Percentiles rank a stretch among this genome's conserved stretches.
These are phyloP conservation scores for Spea hammondii DNA, from an alignment of 2,797 vertebrate species.

Conservation along the genomic window DNA sequence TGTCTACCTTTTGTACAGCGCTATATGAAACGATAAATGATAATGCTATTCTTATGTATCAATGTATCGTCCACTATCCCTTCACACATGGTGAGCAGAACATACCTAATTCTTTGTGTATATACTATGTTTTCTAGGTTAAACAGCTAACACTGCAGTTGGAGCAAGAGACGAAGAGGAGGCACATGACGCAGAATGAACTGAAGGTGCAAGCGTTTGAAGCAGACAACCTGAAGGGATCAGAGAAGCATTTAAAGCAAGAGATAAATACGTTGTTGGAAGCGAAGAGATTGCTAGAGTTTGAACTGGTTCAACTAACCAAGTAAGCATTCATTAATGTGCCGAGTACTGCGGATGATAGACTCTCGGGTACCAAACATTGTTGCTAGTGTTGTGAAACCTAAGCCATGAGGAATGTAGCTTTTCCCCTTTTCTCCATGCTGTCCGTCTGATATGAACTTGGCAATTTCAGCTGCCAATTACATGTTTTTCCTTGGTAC, in stretches of 20 bases:
- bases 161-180: constrained; percentile 89
- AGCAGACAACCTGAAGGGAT: constrained; percentile 85
- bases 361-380: neutral
- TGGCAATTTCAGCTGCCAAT: constrained; percentile 9
- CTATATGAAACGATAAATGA: no score
- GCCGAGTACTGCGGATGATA: neutral
- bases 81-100: neutral
- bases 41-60: no score
- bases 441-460: constrained; percentile 15
- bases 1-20: no score
- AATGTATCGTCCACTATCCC: neutral
- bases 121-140: constrained; percentile 68
- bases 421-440: neutral
- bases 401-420: neutral
- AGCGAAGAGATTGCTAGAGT: constrained; percentile 91
- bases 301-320: constrained; percentile 92
- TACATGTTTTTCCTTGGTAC: neutral
- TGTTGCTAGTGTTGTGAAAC: neutral
- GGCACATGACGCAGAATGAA: constrained; percentile 80
- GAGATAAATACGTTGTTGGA: constrained; percentile 90
- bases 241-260: constrained; percentile 97
- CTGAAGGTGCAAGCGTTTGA: constrained; percentile 85
- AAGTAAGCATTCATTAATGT: constrained; percentile 75
- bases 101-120: neutral
- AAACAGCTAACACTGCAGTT: constrained; percentile 80